Conservation (phyloP, 2,888 invertebrate genomes). For the Julus scanicus region DNA sequence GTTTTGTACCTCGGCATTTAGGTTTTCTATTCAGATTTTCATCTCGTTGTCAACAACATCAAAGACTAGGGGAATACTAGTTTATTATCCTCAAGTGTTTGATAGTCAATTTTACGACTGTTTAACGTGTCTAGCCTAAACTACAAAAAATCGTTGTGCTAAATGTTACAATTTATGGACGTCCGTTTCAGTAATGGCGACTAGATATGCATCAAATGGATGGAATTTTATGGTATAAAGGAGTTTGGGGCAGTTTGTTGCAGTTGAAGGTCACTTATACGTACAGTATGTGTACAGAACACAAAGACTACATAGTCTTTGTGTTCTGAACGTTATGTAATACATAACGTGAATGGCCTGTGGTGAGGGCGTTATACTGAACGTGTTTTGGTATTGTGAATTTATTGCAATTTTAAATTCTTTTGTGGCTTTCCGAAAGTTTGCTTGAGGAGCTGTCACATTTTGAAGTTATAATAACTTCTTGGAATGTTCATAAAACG, state of each 20-base stretch:
- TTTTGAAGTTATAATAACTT: too few relatives aligned
- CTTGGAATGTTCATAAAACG: too few relatives aligned
- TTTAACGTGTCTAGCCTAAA: constrained; percentile 12
- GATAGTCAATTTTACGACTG: constrained; percentile 11
- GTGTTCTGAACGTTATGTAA: too few relatives aligned
- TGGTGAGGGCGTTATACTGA: too few relatives aligned
- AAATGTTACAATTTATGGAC: constrained; percentile 5
- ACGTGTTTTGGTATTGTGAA: too few relatives aligned
- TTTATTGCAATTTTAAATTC: too few relatives aligned
- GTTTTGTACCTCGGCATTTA: not conserved
- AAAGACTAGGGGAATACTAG: not conserved
- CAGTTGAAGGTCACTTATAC: too few relatives aligned
- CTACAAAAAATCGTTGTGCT: not conserved
- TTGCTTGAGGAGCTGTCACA: too few relatives aligned
- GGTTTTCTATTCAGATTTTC: not conserved
- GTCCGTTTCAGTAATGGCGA: not conserved
- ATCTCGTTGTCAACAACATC: not conserved
- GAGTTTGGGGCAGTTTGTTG: not conserved
- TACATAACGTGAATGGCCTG: too few relatives aligned
- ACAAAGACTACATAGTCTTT: too few relatives aligned
- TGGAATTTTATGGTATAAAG: not conserved
- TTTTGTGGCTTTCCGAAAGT: too few relatives aligned
- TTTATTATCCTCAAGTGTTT: constrained; percentile 9
- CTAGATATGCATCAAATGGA: not conserved
- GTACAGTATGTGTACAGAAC: too few relatives aligned